Evolutionary conservation across 1,140 invertebrate species (phyloP).

Genomic region (Trichonephila inaurata): DNA sequence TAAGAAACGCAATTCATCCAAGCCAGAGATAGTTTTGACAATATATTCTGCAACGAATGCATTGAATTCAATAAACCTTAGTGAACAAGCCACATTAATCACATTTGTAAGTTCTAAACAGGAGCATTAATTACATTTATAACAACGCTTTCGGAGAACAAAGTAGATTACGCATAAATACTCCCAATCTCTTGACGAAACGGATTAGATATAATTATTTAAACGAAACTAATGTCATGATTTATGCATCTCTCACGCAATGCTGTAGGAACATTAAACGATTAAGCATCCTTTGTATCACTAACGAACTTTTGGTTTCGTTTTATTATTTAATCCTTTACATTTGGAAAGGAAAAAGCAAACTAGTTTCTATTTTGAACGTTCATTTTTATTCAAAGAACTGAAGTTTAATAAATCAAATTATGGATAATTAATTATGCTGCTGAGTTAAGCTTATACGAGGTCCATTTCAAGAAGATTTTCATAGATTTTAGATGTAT

Average conservation of each 20-base stretch:
- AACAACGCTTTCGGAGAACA: background rate
- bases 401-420: too few species aligned
- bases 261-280: too few species aligned
- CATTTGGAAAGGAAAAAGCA: too few species aligned
- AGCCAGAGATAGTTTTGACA: background rate
- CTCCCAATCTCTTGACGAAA: background rate
- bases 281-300: too few species aligned
- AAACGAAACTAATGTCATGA: background rate
- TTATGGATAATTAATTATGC: too few species aligned
- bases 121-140: background rate
- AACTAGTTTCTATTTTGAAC: too few species aligned
- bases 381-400: too few species aligned
- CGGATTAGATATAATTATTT: slow-evolving; percentile 14
- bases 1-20: background rate
- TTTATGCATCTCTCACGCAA: background rate
- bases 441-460: too few species aligned
- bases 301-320: too few species aligned
- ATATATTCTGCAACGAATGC: background rate
- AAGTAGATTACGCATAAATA: background rate
- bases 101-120: background rate
- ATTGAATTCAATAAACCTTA: background rate
- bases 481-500: too few species aligned
- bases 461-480: too few species aligned
- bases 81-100: background rate
- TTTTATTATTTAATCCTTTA: too few species aligned